Base-by-base conservation (phyloP, 2,797 vertebrate species). In the Cyprinella venusta region DNA sequence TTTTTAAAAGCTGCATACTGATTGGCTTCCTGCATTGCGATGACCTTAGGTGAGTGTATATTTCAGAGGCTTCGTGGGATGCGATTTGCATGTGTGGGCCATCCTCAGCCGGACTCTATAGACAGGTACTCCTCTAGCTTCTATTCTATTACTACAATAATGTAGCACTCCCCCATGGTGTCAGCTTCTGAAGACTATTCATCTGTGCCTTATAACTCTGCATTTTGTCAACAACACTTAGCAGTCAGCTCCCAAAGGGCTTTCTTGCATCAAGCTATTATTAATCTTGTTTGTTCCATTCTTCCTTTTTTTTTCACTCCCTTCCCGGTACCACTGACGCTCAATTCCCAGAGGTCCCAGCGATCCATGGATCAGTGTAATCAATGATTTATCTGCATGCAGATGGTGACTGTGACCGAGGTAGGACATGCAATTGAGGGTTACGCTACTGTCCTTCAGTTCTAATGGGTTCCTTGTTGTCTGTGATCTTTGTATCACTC, bases 201-300 rank as follows among this genome's bases (percentile, higher is more conserved):
- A 93, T 94, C 92, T 94, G 92, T 87, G 65, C 89, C 89, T 92
- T 89, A 90, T 91, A 94, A 91, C 89, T 90, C 87, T 93, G 90
- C 79, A 93, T 94, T 87, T 94, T 94, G 93, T 94, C 92, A 94
- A 92, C 92, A 94, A 92, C 93, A 93, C 93, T 94, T 95, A 93
- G 91, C 90, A 74, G 87, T 89, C 80, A 79, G 85, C 81, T 91
- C 93, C 92, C 93, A 81, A 77, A 79, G 92, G 94, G 92, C 91
- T 87, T 91, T 89, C 88, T 83, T 91, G 91, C 81, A 86, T 69
- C 87, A 76, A 91, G 93, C 91, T 94, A 92, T 94, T 93, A 93
- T 94, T 95, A 94, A 93, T 94, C 92, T 92, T 93, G 93, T 94
- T 94, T 94, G 76, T 93, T 92, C 90, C 88, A 92, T 92, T 91